A percentile compares a stretch with the other conserved stretches of the same genome.
These are phyloP conservation scores for Zaprionus lineosus DNA, from an alignment of 2,888 invertebrate genomes.

Conservation along the genomic window DNA sequence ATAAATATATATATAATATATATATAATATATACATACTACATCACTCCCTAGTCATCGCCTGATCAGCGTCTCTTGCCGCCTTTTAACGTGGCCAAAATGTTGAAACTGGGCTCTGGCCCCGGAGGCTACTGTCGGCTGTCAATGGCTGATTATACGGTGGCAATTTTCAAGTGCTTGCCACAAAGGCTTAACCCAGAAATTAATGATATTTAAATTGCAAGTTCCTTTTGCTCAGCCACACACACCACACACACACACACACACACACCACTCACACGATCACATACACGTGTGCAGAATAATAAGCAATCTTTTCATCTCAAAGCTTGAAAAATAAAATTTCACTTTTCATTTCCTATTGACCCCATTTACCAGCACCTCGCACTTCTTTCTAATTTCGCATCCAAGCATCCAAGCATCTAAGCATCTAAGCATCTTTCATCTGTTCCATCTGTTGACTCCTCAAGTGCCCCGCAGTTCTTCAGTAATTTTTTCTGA, in stretches of 20 bases:
- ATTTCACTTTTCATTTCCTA: slow-evolving; percentile 81
- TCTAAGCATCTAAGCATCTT: slow-evolving; percentile 43
- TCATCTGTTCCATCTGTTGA: slow-evolving; percentile 28
- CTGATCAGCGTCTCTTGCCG: no score
- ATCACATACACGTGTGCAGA: slow-evolving; percentile 23
- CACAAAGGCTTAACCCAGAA: slow-evolving; percentile 74
- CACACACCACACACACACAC: slow-evolving; percentile 1
- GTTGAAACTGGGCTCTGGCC: slow-evolving; percentile 12
- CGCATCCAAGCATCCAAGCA: no score
- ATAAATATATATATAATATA: no score
- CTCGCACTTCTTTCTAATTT: slow-evolving; percentile 76
- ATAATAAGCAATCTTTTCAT: slow-evolving; percentile 44
- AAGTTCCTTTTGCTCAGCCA: slow-evolving; percentile 73
- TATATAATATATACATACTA: no score
- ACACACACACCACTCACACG: slow-evolving; percentile 19
- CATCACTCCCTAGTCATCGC: no score
- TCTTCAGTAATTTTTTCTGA: slow-evolving; percentile 45
- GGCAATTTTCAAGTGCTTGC: slow-evolving; percentile 73
- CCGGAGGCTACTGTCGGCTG: slow-evolving; percentile 45
- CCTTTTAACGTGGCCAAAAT: slow-evolving; percentile 1
- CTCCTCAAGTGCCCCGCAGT: slow-evolving; percentile 68
- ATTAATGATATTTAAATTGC: slow-evolving; percentile 78
- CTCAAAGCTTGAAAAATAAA: slow-evolving; percentile 33
- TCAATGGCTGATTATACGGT: slow-evolving; percentile 73
- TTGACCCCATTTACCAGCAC: slow-evolving; percentile 74